These are phyloP conservation scores for Apteryx mantelli DNA, from an alignment of 2,113 vertebrate species.

Conservation along the genomic window DNA sequence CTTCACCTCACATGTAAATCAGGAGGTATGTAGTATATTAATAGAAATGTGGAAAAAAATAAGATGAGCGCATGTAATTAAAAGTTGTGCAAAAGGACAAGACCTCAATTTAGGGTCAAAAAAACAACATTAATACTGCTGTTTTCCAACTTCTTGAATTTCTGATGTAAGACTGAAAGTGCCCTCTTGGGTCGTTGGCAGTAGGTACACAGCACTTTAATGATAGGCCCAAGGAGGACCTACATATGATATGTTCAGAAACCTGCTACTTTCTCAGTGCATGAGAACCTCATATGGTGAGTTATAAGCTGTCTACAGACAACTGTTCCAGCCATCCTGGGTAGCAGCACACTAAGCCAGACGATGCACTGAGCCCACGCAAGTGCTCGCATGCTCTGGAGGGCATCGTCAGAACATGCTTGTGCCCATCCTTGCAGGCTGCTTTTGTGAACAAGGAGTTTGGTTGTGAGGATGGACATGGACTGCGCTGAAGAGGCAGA, in stretches of 20 bases:
- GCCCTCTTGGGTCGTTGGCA: neutral
- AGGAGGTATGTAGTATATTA: neutral
- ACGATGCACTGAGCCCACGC: accelerated
- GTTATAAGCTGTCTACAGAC: neutral
- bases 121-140: neutral
- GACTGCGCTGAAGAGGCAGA: neutral
- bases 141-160: neutral
- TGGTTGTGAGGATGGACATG: neutral
- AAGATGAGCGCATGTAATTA: neutral
- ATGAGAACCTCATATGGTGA: accelerated
- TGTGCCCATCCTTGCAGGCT: accelerated
- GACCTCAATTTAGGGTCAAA: neutral
- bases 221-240: neutral
- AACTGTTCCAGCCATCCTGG: neutral
- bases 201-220: neutral
- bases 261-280: neutral
- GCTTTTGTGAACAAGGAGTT: neutral
- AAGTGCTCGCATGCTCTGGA: neutral
- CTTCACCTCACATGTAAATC: neutral
- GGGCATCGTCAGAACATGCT: accelerated
- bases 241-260: accelerated
- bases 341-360: neutral
- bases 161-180: neutral
- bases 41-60: neutral
- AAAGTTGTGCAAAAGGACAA: neutral